These are phyloP conservation scores for Mormyrops attenuatus DNA, from an alignment of 2,797 vertebrate species.

Conservation along the genomic window DNA sequence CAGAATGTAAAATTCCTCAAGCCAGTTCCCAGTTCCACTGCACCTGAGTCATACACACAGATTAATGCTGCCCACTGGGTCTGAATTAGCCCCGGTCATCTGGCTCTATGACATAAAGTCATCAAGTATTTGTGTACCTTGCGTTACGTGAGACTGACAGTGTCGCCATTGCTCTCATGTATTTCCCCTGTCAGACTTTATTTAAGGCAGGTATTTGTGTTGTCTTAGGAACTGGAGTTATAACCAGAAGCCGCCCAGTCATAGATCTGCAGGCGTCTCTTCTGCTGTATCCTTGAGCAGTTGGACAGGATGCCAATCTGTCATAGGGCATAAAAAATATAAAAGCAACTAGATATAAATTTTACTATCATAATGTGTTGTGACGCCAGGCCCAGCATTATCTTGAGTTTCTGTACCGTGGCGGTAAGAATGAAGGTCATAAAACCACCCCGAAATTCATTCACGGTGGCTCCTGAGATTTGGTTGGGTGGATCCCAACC, in stretches of 20 bases:
- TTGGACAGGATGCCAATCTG: conserved; percentile 3
- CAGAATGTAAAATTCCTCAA: not conserved
- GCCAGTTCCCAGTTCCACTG: not conserved
- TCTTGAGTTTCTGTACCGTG: not conserved
- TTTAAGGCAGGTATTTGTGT: not conserved
- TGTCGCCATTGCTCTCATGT: not conserved
- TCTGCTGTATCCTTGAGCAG: not conserved
- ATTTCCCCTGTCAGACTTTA: not conserved
- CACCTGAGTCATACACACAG: not conserved
- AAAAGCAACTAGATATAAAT: not conserved
- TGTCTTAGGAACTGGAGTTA: not conserved
- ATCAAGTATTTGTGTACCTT: not conserved
- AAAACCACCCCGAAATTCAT: not conserved
- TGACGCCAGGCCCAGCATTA: not conserved
- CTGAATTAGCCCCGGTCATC: not conserved
- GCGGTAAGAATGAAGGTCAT: not conserved
- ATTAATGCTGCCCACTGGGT: not conserved
- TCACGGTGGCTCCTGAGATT: not conserved
- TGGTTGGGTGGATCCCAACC: not conserved
- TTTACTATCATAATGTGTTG: not conserved
- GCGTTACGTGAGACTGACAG: not conserved
- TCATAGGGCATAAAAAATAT: not conserved
- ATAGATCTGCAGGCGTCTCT: not conserved
- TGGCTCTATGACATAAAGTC: not conserved
- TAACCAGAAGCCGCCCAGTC: not conserved